Evolutionary conservation across 1,140 invertebrate species (phyloP), one percentile per base, ranked within the genome.

Genomic region (Achroia grisella): DNA sequence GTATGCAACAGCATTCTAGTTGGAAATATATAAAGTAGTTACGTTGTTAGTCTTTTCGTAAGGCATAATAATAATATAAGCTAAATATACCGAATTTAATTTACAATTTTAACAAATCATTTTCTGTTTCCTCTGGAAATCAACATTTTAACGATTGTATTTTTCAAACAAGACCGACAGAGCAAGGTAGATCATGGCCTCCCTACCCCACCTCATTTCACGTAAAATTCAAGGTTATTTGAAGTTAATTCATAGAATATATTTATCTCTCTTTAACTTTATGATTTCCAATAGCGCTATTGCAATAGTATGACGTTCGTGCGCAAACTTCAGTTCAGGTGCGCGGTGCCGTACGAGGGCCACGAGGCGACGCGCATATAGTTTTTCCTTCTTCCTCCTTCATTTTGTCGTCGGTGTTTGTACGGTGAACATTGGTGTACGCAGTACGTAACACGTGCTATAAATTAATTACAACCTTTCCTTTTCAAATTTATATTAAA

Each of bases 401-500:
- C 78, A 85, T 85, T 85, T 83, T 67, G 67, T 66, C 75, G 62
- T 62, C 73, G 72, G 77, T 75, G 71, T 80, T 83, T 81, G 78
- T 83, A 74, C 65, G 56, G 81, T 83, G 81, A 79, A 67, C 75
- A 66, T 74, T 81, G 63, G 70, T 67, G 53, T 78, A 48, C 69
- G 64, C 61, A 62, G 81, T 78, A 65, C 66, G 66, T 61, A 64
- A 67, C 79, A 82, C 79, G 78, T 82, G 78, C 62, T 72, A 59
- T 56, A 58, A 59, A 60, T 69, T 61, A 52, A 54, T 68, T 62
- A 58, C 52, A 61, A 66, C 52, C 63, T 71, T 64, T 62, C 39
- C 47, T 48, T 44, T 31, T 13, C 37, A n/a, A n/a, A 49, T 13
- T 48, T 54, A 63, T 58, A 55, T 40, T 39, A 53, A 50, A 52